These are phyloP conservation scores for Omphaloscelis lunosa DNA, from an alignment of 2,888 invertebrate species.

Conservation along the genomic window DNA sequence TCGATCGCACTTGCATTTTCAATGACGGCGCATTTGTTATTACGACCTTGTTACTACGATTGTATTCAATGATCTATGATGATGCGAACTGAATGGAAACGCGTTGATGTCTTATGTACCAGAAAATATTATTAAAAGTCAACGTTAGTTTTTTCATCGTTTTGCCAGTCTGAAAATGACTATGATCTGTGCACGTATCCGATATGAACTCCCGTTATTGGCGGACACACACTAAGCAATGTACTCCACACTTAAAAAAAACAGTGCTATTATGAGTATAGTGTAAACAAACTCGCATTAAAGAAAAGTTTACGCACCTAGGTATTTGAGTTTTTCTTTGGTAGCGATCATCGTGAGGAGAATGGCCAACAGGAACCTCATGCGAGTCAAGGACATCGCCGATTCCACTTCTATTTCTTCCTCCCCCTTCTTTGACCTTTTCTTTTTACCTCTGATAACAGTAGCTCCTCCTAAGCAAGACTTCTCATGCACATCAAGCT, in stretches of 20 bases:
- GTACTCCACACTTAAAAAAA: conserved; percentile 83
- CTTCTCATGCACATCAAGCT: conserved; percentile 92
- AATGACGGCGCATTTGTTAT: conserved; percentile 82
- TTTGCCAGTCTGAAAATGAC: conserved; percentile 66
- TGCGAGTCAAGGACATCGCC: conserved; percentile 93
- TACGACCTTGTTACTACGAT: conserved; percentile 77
- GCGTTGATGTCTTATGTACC: conserved; percentile 85
- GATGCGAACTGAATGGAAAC: conserved; percentile 76
- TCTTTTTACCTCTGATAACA: conserved; percentile 37
- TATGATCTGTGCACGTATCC: conserved; percentile 71
- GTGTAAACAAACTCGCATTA: conserved; percentile 73
- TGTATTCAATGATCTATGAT: conserved; percentile 74
- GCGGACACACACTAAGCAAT: conserved; percentile 88
- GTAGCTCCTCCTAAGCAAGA: conserved; percentile 83
- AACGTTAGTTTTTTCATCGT: conserved; percentile 49
- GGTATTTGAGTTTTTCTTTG: conserved; percentile 93
- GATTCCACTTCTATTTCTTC: conserved; percentile 80
- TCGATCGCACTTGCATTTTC: conserved; percentile 74
- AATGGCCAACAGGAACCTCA: conserved; percentile 95
- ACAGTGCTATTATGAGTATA: conserved; percentile 80
- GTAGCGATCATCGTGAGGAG: conserved; percentile 95
- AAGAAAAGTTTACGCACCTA: conserved; percentile 92
- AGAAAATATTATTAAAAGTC: conserved; percentile 60
- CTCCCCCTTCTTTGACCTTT: conserved; percentile 43
- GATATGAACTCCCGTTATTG: conserved; percentile 80